phyloP scores from a whole-genome alignment of 2,888 invertebrate species.

The Lycophotia porphyrea region DNA sequence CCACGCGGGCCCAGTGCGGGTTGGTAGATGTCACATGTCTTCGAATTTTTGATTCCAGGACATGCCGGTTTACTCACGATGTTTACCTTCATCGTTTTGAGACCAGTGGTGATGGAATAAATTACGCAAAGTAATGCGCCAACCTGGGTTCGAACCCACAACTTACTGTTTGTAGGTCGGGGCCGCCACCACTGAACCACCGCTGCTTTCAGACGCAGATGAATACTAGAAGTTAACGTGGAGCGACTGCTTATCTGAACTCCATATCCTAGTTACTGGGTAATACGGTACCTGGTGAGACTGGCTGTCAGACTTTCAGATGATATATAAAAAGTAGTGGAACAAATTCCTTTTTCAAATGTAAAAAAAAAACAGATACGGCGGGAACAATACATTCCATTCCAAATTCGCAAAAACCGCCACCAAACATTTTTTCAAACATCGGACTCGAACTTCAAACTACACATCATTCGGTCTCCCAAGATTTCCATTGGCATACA shows the following conservation, averaged over 20 bases:
- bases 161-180: no score
- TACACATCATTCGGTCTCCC: background rate
- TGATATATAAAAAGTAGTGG: background rate
- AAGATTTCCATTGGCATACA: background rate
- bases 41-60: background rate
- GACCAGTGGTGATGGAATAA: background rate
- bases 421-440: background rate
- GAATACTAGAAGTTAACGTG: background rate
- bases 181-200: no score
- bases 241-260: background rate
- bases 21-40: background rate
- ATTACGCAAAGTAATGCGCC: no score
- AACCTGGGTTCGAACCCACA: no score
- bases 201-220: background rate
- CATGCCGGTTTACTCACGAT: background rate
- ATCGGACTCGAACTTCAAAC: constrained; percentile 5
- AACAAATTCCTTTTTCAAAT: background rate
- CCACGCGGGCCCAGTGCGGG: background rate
- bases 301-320: background rate
- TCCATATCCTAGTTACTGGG: background rate
- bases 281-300: background rate
- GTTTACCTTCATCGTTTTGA: background rate
- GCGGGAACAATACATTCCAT: background rate
- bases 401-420: background rate
- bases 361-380: no score